A percentile compares a stretch with the other conserved stretches of the same genome.
phyloP scores from a whole-genome alignment of 1,140 invertebrate genomes.

The Lepidurus packardi region DNA sequence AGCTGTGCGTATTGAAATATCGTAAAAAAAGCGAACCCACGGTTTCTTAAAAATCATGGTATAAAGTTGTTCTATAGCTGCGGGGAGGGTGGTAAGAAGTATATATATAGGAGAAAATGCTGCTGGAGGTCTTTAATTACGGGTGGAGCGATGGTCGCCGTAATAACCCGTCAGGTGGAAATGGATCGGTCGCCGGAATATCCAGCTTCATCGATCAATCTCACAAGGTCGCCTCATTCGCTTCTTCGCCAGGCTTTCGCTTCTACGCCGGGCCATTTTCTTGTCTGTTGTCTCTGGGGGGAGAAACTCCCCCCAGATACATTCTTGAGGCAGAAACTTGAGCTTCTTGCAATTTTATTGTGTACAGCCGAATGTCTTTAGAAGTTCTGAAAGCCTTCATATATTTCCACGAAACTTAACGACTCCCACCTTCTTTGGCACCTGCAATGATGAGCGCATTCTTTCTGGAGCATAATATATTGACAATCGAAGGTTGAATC shows the following conservation, averaged over 20 bases:
- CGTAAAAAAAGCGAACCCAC: neutral
- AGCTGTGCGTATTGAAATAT: slow-evolving; percentile 8
- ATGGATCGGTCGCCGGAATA: slow-evolving; percentile 16
- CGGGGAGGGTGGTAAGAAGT: neutral
- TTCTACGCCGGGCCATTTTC: neutral
- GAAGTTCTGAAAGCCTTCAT: neutral
- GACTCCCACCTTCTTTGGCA: neutral
- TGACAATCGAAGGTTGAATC: neutral
- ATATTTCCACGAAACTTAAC: neutral
- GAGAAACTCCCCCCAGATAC: neutral
- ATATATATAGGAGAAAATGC: neutral
- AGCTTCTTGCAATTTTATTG: neutral
- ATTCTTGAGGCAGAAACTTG: neutral
- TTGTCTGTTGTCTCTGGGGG: neutral
- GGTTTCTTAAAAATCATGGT: neutral
- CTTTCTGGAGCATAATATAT: neutral
- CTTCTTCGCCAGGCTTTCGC: slow-evolving; percentile 11
- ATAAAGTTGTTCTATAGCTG: slow-evolving; percentile 8
- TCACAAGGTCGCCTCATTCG: neutral
- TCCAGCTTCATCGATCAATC: slow-evolving; percentile 21
- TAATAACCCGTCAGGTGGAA: slow-evolving; percentile 21
- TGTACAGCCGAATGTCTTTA: neutral
- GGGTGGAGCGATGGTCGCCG: slow-evolving; percentile 19
- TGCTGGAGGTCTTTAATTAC: slow-evolving; percentile 18
- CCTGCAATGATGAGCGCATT: neutral